Percentiles rank a stretch among this genome's conserved stretches.
phyloP scores from a whole-genome alignment of 1,140 invertebrate genomes.

The Formica exsecta region DNA sequence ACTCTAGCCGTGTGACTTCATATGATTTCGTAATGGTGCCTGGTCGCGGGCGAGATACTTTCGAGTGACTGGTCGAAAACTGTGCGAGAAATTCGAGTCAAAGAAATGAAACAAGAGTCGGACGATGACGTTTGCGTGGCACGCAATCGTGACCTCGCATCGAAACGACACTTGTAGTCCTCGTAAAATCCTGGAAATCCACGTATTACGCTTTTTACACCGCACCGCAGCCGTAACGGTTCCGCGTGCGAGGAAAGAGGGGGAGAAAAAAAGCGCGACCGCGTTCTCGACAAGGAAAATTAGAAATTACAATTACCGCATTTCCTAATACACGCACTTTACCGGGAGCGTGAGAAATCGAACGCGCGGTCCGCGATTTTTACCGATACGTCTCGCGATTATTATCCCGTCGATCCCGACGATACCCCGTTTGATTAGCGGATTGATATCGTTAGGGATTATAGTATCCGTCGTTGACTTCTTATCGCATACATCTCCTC shows the following conservation, averaged over 20 bases:
- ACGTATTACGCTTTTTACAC: constrained; percentile 17
- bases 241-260: not conserved
- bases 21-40: constrained; percentile 33
- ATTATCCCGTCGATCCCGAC: constrained; percentile 40
- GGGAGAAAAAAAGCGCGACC: not conserved
- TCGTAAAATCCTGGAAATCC: constrained; percentile 47
- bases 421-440: constrained; percentile 62
- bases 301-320: constrained; percentile 71
- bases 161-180: not conserved
- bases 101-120: not conserved
- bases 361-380: constrained; percentile 59
- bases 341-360: constrained; percentile 75
- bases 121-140: constrained; percentile 1
- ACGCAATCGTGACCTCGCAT: constrained; percentile 58
- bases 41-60: constrained; percentile 8
- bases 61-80: constrained; percentile 42
- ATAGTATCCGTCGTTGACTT: not conserved
- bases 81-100: not conserved
- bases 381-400: constrained; percentile 64
- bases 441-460: constrained; percentile 65
- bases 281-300: constrained; percentile 32
- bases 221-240: constrained; percentile 46
- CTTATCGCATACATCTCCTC: not conserved
- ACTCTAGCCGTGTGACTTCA: not conserved
- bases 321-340: constrained; percentile 64